Percentiles rank a stretch among this genome's conserved stretches.
phyloP scores from a whole-genome alignment of 30 jellyfish, hydroid and myxozoan species.

The Turritopsis dohrnii region DNA sequence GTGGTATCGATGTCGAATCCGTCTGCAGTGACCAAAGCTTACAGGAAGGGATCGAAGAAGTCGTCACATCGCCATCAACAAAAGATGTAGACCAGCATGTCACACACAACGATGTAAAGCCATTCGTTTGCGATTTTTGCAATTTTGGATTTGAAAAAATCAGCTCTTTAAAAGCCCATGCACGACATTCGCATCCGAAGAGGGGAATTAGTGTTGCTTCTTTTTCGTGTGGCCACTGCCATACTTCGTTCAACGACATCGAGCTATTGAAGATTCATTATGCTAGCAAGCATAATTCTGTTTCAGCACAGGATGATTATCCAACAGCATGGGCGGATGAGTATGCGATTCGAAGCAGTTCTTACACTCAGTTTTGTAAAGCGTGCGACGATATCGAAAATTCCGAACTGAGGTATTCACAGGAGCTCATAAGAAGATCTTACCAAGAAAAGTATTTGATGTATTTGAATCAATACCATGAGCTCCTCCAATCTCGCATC shows the following conservation, averaged over 20 bases:
- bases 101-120: conserved; percentile 42
- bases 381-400: not conserved
- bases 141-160: conserved; percentile 83
- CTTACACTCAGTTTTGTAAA: not conserved
- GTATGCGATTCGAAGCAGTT: not conserved
- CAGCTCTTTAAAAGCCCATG: conserved; percentile 87
- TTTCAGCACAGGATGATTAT: not conserved
- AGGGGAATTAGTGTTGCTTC: conserved; percentile 57
- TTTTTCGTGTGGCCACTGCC: conserved; percentile 77
- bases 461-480: conserved; percentile 17
- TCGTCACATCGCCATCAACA: conserved; percentile 18
- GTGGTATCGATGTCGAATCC: conserved; percentile 60
- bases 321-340: not conserved
- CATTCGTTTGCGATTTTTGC: conserved; percentile 81
- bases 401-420: not conserved
- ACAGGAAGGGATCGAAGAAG: not conserved
- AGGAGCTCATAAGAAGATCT: not conserved
- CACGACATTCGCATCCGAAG: conserved; percentile 91
- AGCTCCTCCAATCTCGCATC: conserved; percentile 3
- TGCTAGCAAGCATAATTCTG: not conserved
- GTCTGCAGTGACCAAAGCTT: conserved; percentile 5
- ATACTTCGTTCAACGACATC: conserved; percentile 29
- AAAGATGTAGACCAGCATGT: conserved; percentile 23
- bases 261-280: conserved; percentile 56
- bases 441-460: conserved; percentile 3